phyloP scores from a whole-genome alignment of 2,113 vertebrate species.

The Dicentrarchus labrax region DNA sequence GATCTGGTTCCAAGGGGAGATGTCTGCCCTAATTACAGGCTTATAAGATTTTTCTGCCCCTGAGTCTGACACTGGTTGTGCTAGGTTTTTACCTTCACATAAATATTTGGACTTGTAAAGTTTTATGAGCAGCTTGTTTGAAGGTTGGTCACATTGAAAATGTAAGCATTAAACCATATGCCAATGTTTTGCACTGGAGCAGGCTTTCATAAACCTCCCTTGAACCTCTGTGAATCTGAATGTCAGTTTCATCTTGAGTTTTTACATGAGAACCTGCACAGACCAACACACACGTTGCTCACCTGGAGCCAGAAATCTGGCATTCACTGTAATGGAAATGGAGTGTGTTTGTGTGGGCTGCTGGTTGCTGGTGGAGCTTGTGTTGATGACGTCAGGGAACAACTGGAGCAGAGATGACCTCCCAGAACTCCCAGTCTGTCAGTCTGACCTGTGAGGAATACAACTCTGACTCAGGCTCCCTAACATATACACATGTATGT shows the following conservation, averaged over 20 bases:
- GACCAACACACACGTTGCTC: background rate
- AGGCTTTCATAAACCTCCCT: background rate
- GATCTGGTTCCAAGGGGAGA: too few species aligned
- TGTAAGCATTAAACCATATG: slow-evolving; percentile 26
- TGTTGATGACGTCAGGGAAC: slow-evolving; percentile 25
- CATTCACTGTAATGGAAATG: background rate
- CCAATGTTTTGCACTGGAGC: background rate
- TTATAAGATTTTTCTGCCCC: too few species aligned
- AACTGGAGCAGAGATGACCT: background rate
- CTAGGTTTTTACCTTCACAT: slow-evolving; percentile 10
- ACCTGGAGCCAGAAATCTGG: background rate
- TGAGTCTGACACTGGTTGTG: slow-evolving; percentile 1
- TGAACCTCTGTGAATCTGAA: background rate
- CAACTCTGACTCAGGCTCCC: too few species aligned
- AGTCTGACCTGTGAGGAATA: too few species aligned
- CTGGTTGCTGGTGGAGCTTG: background rate
- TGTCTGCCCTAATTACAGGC: too few species aligned
- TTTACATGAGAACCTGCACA: background rate
- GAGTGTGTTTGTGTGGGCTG: slow-evolving; percentile 2
- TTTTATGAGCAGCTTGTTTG: slow-evolving; percentile 32
- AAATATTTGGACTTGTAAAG: slow-evolving; percentile 35
- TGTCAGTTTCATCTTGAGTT: background rate
- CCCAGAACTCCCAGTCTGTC: too few species aligned
- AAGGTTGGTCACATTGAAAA: slow-evolving; percentile 15
- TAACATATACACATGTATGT: too few species aligned